Percentiles rank a stretch among this genome's conserved stretches.
phyloP scores from a whole-genome alignment of 2,888 invertebrate genomes.

The Maniola hyperantus region DNA sequence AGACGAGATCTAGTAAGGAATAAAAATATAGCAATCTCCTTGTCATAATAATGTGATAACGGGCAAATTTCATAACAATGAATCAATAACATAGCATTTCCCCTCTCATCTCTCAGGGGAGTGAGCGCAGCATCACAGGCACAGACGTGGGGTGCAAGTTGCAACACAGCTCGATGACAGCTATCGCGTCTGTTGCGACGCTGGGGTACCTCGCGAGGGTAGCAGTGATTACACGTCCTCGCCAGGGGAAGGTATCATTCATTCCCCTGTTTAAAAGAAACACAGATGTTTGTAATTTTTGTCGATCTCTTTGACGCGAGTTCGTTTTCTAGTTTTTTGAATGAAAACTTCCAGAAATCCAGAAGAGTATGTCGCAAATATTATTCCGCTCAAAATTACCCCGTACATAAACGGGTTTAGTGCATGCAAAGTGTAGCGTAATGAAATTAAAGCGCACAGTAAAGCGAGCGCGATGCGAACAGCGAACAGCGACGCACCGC shows the following conservation, averaged over 20 bases:
- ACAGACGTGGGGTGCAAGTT: not conserved
- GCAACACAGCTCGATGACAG: not conserved
- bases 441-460: not conserved
- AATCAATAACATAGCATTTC: slow-evolving; percentile 9
- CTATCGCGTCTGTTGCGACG: not conserved
- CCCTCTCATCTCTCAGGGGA: not conserved
- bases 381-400: not conserved
- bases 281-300: not conserved
- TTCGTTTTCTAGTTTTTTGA: no score
- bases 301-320: not conserved
- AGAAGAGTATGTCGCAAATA: not conserved
- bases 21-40: not conserved
- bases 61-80: not conserved
- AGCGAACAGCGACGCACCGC: not conserved
- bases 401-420: not conserved
- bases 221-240: not conserved
- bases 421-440: not conserved
- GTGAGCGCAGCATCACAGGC: not conserved
- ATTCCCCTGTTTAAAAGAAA: slow-evolving; percentile 5
- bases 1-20: no score
- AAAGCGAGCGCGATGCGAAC: not conserved
- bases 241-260: not conserved
- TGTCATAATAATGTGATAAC: not conserved
- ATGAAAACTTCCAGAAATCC: no score
- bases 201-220: not conserved